Evolutionary conservation across 2,113 vertebrate genomes (phyloP).

Genomic region (Heloderma charlesbogerti): DNA sequence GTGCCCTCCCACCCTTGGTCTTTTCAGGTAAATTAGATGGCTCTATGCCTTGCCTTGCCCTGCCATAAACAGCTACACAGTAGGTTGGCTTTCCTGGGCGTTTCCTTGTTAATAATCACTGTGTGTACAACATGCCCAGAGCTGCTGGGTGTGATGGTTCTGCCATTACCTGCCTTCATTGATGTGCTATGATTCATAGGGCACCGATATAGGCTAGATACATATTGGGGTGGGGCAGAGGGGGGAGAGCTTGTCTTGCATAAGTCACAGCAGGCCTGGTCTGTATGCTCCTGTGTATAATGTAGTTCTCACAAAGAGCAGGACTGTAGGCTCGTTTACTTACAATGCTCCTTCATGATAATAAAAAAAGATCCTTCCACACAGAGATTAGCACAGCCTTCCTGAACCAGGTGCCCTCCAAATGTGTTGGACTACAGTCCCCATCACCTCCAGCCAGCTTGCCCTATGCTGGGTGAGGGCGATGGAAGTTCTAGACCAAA

Average conservation of each 20-base stretch:
- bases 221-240: neutral
- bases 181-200: neutral
- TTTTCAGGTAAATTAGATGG: neutral
- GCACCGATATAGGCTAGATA: neutral
- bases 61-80: neutral
- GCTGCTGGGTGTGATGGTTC: constrained; percentile 8
- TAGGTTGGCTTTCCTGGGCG: neutral
- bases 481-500: too few relatives aligned
- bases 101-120: neutral
- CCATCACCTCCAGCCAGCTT: too few relatives aligned
- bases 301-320: neutral
- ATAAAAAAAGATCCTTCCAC: neutral
- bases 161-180: neutral
- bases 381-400: neutral
- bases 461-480: too few relatives aligned
- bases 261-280: neutral
- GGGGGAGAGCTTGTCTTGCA: neutral
- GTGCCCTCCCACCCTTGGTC: neutral
- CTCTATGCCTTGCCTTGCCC: neutral
- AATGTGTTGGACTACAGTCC: neutral
- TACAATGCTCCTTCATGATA: neutral
- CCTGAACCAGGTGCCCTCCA: neutral
- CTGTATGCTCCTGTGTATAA: neutral
- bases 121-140: constrained; percentile 34
- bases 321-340: neutral